Evolutionary conservation across 2,113 vertebrate species (phyloP).

Genomic region (Labeo catla): DNA sequence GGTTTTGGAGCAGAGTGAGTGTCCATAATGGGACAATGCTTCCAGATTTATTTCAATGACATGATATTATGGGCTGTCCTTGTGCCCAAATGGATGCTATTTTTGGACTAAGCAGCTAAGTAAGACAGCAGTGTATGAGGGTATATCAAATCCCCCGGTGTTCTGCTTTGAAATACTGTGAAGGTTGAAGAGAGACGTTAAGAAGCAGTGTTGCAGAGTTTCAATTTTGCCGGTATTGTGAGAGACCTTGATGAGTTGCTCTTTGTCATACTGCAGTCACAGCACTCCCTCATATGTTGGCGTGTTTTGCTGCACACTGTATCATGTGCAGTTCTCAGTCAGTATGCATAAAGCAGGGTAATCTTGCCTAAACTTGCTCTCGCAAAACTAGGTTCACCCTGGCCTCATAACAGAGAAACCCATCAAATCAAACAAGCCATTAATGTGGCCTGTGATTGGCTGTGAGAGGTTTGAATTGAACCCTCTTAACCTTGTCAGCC

Average conservation of each 20-base stretch:
- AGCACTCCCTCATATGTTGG: neutral
- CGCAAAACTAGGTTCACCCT: constrained; percentile 58
- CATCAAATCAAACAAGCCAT: constrained; percentile 22
- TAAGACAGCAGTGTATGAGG: constrained; percentile 19
- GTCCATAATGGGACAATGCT: neutral
- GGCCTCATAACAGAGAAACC: constrained; percentile 54
- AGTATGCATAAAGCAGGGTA: constrained; percentile 25
- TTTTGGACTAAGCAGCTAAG: constrained; percentile 35
- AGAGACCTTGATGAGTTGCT: neutral
- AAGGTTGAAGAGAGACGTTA: constrained; percentile 19
- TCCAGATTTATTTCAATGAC: constrained; percentile 21
- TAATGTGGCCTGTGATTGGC: neutral
- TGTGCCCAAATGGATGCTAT: constrained; percentile 41
- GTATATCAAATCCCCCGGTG: constrained; percentile 9
- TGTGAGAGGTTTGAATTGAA: constrained; percentile 56
- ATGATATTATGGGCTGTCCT: constrained; percentile 24
- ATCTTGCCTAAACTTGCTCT: constrained; percentile 49
- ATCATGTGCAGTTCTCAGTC: constrained; percentile 18
- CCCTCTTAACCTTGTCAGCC: constrained; percentile 67
- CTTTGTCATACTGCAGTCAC: neutral
- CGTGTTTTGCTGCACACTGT: neutral
- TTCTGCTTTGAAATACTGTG: constrained; percentile 7
- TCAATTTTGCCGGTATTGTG: neutral
- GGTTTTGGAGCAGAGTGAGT: neutral
- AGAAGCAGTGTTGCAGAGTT: constrained; percentile 3